These are phyloP conservation scores for Perodicticus potto DNA, from an alignment of 2,797 vertebrate species.

Conservation along the genomic window DNA sequence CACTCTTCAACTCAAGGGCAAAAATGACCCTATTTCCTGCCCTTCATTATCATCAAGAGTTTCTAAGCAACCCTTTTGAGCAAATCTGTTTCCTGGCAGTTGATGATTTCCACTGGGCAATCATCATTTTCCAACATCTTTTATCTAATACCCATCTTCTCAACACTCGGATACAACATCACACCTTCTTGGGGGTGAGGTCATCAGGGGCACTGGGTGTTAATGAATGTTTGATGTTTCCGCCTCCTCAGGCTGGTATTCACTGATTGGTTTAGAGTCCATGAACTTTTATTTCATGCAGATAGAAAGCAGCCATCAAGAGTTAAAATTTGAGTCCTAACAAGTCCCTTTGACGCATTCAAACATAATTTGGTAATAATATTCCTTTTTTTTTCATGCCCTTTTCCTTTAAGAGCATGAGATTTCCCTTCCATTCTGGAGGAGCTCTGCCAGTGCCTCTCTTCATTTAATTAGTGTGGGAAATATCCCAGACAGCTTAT, in stretches of 20 bases:
- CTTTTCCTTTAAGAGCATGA: constrained; percentile 21
- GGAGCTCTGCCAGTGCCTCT: background rate
- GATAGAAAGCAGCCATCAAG: background rate
- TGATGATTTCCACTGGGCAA: background rate
- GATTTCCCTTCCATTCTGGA: background rate
- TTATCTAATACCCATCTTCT: constrained; percentile 25
- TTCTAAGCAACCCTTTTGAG: constrained; percentile 35
- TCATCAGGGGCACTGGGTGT: background rate
- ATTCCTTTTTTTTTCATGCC: background rate
- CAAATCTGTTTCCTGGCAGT: background rate
- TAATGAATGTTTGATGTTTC: background rate
- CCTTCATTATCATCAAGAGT: background rate
- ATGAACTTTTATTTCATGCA: background rate
- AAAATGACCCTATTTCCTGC: background rate
- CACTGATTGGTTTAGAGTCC: background rate
- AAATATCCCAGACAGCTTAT: background rate
- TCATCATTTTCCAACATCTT: background rate
- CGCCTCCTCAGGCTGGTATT: background rate
- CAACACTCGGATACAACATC: background rate
- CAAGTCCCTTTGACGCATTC: background rate
- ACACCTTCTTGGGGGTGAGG: background rate
- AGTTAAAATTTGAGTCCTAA: background rate
- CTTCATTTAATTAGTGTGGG: background rate
- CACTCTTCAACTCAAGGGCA: background rate
- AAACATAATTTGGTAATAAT: background rate